These are phyloP conservation scores for Stomatorhinus ivindoensis DNA, from an alignment of 2,113 vertebrate genomes.

Conservation along the genomic window DNA sequence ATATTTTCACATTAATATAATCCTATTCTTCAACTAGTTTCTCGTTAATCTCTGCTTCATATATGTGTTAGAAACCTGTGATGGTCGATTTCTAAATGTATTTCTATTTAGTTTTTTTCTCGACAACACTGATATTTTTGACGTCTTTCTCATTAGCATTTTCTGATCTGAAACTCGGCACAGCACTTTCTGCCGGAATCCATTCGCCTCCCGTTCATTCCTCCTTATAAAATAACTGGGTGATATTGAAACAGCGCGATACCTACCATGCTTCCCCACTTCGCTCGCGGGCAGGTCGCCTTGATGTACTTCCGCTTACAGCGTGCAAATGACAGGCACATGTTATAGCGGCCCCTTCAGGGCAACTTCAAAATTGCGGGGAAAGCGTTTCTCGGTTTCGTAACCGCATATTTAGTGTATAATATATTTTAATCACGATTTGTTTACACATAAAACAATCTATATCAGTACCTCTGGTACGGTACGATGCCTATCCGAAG, in stretches of 20 bases:
- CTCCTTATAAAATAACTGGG: not conserved
- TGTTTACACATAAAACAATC: not conserved
- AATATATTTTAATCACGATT: not conserved
- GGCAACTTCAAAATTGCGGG: not conserved
- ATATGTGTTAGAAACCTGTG: not conserved
- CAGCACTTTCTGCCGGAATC: not conserved
- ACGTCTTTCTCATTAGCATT: not conserved
- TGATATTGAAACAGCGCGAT: not conserved
- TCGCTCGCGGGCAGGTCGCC: conserved; percentile 25
- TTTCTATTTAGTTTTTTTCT: not conserved
- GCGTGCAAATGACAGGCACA: not conserved
- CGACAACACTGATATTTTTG: not conserved
- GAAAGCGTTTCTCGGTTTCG: not conserved
- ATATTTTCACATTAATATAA: not conserved
- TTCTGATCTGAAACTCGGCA: not conserved
- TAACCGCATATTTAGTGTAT: not conserved
- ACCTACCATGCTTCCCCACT: not conserved
- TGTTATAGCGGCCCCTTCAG: not conserved
- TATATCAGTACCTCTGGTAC: not conserved
- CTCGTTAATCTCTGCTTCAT: not conserved
- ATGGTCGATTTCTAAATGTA: not conserved
- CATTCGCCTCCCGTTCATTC: not conserved
- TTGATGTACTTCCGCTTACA: conserved; percentile 49
- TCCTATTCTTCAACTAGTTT: not conserved
- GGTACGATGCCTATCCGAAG: not conserved